Evolutionary conservation across 2,113 vertebrate genomes (phyloP), one percentile per base, ranked within the genome.

Genomic region (Saccopteryx bilineata): DNA sequence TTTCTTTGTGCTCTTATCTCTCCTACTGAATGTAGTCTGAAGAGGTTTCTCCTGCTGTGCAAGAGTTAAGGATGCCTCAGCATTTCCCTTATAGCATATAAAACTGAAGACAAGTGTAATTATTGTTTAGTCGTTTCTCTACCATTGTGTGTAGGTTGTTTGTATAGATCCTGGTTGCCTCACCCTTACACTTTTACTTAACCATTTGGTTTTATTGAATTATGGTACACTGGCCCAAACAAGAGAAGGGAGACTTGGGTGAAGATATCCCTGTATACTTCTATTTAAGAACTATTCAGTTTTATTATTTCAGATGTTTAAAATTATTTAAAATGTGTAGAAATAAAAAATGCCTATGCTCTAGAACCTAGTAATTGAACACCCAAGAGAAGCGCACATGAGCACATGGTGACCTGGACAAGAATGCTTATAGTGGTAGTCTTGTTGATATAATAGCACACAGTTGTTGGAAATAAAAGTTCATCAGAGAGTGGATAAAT

Each of bases 241-340:
- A 15, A 93, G 76, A 92, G 28, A 92, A 60, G 50, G 31, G 24
- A 65, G 71, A 94, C 60, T 85, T 96, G 46, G 50, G 24, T 50
- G 58, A 69, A 94, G 69, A 28, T 78, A 96, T 58, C 23, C 50
- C 46, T 79, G 33, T 72, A 13, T 87, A 91, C 80, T 68, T 91
- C 2, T 61, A 63, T 87, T 84, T 69, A 87, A 91, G 58, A 93
- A 81, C 21, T 96, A 23, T 66, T 79, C 31, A n/a, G 48, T 48
- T 91, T 91, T 87, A 46, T 95, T 52, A 63, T 82, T 96, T 90
- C 58, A 91, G 90, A 92, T 75, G 19, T 66, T 71, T 90, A 88
- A 78, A 52, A 68, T 83, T 18, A 28, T 12, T 82, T 63, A 83
- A 83, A 83, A 82, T 82, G 48, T 56, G 2, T 58, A 79, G 91